phyloP scores from a whole-genome alignment of 1,140 invertebrate genomes.

The Archegozetes longisetosus region DNA sequence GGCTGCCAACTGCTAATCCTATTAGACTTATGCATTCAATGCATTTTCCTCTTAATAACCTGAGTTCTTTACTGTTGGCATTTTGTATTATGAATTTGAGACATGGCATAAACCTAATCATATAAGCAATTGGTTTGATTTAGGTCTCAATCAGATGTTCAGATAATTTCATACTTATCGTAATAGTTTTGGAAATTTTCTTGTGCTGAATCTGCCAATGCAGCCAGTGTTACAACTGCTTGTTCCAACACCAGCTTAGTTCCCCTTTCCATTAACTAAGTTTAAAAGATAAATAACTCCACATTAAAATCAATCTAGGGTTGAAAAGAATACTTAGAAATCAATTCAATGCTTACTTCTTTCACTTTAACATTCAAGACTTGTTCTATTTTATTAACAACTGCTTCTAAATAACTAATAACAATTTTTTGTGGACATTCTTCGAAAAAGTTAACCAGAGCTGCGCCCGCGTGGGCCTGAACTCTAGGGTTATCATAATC shows the following conservation, averaged over 20 bases:
- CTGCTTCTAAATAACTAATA: slow-evolving; percentile 67
- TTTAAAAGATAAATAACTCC: too few species aligned
- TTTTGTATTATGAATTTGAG: slow-evolving; percentile 95
- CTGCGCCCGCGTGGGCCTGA: slow-evolving; percentile 62
- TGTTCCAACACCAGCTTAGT: slow-evolving; percentile 95
- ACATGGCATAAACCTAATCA: slow-evolving; percentile 67
- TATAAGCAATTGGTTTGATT: slow-evolving; percentile 11
- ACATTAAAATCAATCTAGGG: slow-evolving; percentile 13
- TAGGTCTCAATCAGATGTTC: slow-evolving; percentile 8
- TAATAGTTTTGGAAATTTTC: slow-evolving; percentile 74
- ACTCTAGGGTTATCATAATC: slow-evolving; percentile 82
- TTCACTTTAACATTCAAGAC: slow-evolving; percentile 85
- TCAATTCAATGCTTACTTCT: slow-evolving; percentile 41
- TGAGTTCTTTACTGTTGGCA: slow-evolving; percentile 67
- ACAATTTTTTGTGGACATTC: slow-evolving; percentile 92
- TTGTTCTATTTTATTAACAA: slow-evolving; percentile 78
- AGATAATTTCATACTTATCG: slow-evolving; percentile 32
- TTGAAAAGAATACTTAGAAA: slow-evolving; percentile 6
- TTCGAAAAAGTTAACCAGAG: slow-evolving; percentile 97
- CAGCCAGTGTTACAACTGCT: slow-evolving; percentile 93
- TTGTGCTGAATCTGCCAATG: slow-evolving; percentile 95
- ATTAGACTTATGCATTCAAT: slow-evolving; percentile 98
- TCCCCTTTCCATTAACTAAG: slow-evolving; percentile 75
- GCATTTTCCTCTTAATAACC: slow-evolving; percentile 78
- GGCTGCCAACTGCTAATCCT: slow-evolving; percentile 86